phyloP scores from a whole-genome alignment of 2,113 vertebrate genomes.

The Elephantulus edwardii region DNA sequence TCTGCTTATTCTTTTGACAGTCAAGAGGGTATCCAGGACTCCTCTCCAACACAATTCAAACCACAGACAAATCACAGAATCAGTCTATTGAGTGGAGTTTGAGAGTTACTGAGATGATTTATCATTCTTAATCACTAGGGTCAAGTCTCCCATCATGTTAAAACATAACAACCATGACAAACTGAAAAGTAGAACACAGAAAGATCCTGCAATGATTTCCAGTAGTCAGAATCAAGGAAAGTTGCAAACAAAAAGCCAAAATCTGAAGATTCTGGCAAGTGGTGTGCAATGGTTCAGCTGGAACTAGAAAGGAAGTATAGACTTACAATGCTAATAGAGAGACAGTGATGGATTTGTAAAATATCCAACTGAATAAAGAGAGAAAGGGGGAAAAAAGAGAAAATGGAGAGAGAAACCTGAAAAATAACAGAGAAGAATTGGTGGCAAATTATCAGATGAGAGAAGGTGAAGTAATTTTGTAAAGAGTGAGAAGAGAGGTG shows the following conservation, averaged over 20 bases:
- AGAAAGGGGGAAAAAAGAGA: neutral
- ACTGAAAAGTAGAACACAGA: neutral
- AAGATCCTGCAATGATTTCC: neutral
- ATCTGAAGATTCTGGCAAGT: neutral
- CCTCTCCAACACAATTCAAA: too few relatives aligned
- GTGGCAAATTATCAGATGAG: neutral
- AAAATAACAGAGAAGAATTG: neutral
- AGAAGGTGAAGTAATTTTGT: neutral
- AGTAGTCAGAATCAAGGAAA: neutral
- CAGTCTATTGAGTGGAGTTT: neutral
- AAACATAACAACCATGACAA: neutral
- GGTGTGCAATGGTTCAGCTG: accelerated
- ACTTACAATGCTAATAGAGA: neutral
- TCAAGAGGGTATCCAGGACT: too few relatives aligned
- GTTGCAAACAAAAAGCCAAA: neutral
- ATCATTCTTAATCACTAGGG: slow-evolving; percentile 12
- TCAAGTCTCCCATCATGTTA: neutral
- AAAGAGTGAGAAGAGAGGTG: neutral
- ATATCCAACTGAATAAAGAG: neutral
- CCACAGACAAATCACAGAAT: neutral
- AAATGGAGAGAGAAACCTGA: neutral
- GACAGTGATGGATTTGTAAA: neutral
- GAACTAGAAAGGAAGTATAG: neutral
- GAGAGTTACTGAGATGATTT: neutral
- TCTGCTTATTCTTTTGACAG: too few relatives aligned